These are phyloP conservation scores for Cyphomyrmex costatus DNA, from an alignment of 1,140 invertebrate genomes.

Conservation along the genomic window DNA sequence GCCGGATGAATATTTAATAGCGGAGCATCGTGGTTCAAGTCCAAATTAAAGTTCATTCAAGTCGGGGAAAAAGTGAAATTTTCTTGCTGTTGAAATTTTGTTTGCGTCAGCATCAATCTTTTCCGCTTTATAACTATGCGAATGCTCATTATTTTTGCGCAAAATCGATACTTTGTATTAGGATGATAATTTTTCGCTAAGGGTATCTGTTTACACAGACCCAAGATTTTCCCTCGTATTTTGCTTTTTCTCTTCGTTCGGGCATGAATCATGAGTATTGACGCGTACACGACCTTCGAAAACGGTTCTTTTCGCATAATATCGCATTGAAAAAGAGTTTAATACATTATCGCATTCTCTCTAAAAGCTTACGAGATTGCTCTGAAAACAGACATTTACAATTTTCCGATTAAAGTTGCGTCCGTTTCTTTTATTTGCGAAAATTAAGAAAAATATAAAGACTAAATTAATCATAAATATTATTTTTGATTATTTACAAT, in stretches of 20 bases:
- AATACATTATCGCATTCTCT: slow-evolving; percentile 14
- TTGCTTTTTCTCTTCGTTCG: slow-evolving; percentile 27
- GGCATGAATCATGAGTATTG: slow-evolving; percentile 19
- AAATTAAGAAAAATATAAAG: background rate
- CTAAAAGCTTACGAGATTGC: background rate
- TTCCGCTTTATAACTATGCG: background rate
- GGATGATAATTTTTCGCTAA: slow-evolving; percentile 3
- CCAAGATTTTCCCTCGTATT: slow-evolving; percentile 41
- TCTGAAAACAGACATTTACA: background rate
- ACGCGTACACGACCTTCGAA: slow-evolving; percentile 45
- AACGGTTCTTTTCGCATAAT: slow-evolving; percentile 15
- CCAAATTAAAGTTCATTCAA: slow-evolving; percentile 56
- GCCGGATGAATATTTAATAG: slow-evolving; percentile 55
- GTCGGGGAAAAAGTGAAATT: background rate
- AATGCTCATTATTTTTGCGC: background rate
- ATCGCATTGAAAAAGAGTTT: slow-evolving; percentile 3
- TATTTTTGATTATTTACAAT: background rate
- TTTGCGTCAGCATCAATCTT: background rate
- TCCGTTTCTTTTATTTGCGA: background rate
- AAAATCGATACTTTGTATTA: background rate
- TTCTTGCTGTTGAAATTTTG: background rate
- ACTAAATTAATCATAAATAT: background rate
- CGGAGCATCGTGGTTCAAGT: slow-evolving; percentile 2
- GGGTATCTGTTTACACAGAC: background rate
- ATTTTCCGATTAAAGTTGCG: background rate